Evolutionary conservation across 2,797 vertebrate species (phyloP).

Genomic region (Lycodopsis pacificus): DNA sequence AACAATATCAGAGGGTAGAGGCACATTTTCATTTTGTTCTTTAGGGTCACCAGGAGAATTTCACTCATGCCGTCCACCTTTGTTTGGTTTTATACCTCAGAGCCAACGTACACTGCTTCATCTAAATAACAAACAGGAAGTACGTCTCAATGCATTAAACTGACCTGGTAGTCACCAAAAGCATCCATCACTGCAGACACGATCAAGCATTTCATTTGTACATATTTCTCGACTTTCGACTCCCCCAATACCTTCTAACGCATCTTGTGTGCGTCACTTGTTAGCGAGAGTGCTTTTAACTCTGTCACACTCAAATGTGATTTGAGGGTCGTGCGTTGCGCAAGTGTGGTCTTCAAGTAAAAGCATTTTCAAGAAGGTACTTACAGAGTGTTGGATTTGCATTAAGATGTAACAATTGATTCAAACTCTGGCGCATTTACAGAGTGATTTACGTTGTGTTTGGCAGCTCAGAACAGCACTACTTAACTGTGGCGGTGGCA

Average conservation of each 20-base stretch:
- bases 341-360: constrained; percentile 21
- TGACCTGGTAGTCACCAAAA: neutral
- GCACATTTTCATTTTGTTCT: neutral
- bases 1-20: neutral
- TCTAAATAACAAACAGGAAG: neutral
- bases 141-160: neutral
- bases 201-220: neutral
- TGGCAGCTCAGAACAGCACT: neutral
- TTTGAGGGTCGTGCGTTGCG: neutral
- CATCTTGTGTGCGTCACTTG: neutral
- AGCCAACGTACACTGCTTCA: neutral
- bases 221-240: no score
- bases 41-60: neutral
- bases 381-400: neutral
- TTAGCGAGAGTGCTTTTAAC: constrained; percentile 35
- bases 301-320: constrained; percentile 22
- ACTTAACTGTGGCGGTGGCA: neutral
- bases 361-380: constrained; percentile 21
- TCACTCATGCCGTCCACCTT: neutral
- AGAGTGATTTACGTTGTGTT: neutral
- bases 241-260: neutral
- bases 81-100: neutral
- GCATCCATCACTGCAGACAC: neutral
- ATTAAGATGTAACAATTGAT: neutral
- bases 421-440: neutral